phyloP scores from a whole-genome alignment of 2,888 invertebrate genomes.

The Fragum whitleyi region DNA sequence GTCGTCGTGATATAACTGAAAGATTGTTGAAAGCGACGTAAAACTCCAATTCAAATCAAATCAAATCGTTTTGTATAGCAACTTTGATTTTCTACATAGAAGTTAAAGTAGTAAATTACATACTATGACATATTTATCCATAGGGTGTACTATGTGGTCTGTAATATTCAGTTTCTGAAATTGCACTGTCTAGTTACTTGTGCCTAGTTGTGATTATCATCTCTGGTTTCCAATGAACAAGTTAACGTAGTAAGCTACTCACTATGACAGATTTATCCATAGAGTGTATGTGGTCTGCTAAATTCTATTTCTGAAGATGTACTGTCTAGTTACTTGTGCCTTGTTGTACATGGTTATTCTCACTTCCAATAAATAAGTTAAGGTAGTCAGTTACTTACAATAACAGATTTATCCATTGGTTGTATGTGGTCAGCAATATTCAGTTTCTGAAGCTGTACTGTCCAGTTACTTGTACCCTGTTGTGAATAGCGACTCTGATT shows the following conservation, averaged over 20 bases:
- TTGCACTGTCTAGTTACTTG: too few species aligned
- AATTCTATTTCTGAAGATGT: constrained; percentile 74
- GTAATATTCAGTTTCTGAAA: too few species aligned
- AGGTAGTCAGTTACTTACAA: constrained; percentile 68
- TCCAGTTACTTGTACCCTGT: constrained; percentile 70
- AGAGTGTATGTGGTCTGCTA: constrained; percentile 73
- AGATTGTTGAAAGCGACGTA: too few species aligned
- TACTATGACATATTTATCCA: too few species aligned
- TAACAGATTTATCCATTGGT: constrained; percentile 67
- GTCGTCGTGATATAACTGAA: too few species aligned
- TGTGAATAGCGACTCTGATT: constrained; percentile 51
- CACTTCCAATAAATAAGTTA: constrained; percentile 69
- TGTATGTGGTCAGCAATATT: constrained; percentile 75
- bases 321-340: constrained; percentile 73
- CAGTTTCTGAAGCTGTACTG: constrained; percentile 75
- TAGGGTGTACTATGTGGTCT: too few species aligned
- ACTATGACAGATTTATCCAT: constrained; percentile 72
- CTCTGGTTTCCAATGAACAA: too few species aligned
- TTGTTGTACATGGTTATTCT: constrained; percentile 50
- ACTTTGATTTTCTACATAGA: too few species aligned
- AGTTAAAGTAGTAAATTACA: not conserved
- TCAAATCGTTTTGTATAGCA: too few species aligned
- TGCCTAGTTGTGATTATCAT: too few species aligned
- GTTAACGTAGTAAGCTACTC: too few species aligned
- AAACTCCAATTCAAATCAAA: too few species aligned